Evolutionary conservation across 2,797 vertebrate species (phyloP).

Genomic region (Anolis apletophallus): DNA sequence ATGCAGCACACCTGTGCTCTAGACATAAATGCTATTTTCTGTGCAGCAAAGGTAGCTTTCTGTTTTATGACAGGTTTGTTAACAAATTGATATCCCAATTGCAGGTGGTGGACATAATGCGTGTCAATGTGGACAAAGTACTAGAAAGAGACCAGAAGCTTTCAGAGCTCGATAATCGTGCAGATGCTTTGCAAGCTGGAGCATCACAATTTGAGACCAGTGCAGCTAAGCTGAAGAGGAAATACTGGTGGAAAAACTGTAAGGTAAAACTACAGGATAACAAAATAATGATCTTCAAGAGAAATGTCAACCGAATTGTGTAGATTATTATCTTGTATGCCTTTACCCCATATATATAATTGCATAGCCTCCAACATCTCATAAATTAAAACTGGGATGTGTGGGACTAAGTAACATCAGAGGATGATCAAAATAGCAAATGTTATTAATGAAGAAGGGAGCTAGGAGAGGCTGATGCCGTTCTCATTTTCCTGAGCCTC

Average conservation of each 20-base stretch:
- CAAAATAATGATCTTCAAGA: not conserved
- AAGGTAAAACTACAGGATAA: slow-evolving; percentile 67
- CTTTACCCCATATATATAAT: too few species aligned
- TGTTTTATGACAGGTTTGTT: not conserved
- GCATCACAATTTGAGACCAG: slow-evolving; percentile 81
- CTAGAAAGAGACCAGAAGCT: slow-evolving; percentile 78
- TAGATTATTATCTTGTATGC: not conserved
- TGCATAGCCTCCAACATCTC: too few species aligned
- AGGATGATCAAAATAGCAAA: too few species aligned
- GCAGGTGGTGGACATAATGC: slow-evolving; percentile 80
- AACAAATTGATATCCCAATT: slow-evolving; percentile 25
- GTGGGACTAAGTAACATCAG: too few species aligned
- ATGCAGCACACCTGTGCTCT: too few species aligned
- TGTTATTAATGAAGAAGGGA: too few species aligned
- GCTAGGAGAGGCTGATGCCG: too few species aligned
- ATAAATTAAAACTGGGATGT: too few species aligned
- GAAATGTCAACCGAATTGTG: not conserved
- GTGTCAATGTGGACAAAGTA: slow-evolving; percentile 80
- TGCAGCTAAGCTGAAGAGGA: slow-evolving; percentile 80
- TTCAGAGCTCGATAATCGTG: slow-evolving; percentile 78
- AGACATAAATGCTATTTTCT: too few species aligned
- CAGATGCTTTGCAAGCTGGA: slow-evolving; percentile 78
- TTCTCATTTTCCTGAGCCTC: too few species aligned
- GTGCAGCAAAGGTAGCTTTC: too few species aligned
- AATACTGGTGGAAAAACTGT: slow-evolving; percentile 82